Percentiles rank a stretch among this genome's conserved stretches.
Conservation (phyloP, 35 echinoderm and acorn worm species). For the Lytechinus variegatus region DNA sequence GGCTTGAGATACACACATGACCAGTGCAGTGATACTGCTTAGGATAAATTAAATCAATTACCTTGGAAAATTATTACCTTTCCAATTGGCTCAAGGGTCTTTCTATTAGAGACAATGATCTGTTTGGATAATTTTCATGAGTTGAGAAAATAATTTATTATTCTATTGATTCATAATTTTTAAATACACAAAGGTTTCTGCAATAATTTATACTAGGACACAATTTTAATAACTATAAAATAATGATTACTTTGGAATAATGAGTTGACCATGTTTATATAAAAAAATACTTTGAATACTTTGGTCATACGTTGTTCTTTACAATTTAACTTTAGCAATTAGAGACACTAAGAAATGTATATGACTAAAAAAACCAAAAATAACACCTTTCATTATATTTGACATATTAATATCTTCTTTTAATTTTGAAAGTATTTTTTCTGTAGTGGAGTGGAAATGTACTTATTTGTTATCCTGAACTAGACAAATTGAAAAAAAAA, state of each 20-base stretch:
- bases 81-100: too few relatives aligned
- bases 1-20: background rate
- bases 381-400: background rate
- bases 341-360: background rate
- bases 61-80: too few relatives aligned
- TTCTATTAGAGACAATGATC: too few relatives aligned
- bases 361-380: background rate
- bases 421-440: background rate
- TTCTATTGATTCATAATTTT: background rate
- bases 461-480: background rate
- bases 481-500: background rate
- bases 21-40: background rate
- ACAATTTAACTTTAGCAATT: background rate
- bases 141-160: background rate
- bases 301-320: background rate
- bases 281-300: background rate
- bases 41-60: too few relatives aligned
- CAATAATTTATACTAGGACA: background rate
- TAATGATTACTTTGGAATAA: background rate
- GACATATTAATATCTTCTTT: background rate
- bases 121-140: too few relatives aligned
- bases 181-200: background rate
- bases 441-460: background rate
- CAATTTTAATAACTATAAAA: background rate
- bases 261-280: background rate